Evolutionary conservation across 1,140 invertebrate species (phyloP), one percentile per base, ranked within the genome.

Genomic region (Dinoponera quadriceps): DNA sequence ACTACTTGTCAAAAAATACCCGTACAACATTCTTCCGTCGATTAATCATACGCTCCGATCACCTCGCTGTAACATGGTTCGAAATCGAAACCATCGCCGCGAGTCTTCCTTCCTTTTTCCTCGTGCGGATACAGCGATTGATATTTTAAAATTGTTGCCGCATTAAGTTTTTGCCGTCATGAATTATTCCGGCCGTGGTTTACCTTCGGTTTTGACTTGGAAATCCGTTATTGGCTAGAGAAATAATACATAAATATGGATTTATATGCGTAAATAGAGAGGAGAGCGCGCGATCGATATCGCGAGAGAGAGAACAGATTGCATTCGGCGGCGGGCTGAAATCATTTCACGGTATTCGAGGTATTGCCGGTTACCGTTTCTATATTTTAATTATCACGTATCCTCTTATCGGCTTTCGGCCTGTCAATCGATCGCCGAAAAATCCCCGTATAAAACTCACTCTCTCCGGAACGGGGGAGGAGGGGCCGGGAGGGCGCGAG

Each of bases 391-490:
- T 65, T 82, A 73, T 68, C 44, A 25, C 62, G 55, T 85, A 51
- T 68, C 83, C 80, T 54, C 83, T 85, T 82, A 74, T 86, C 84
- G 44, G 84, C 62, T 82, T 74, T 59, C 63, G 63, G 68, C 16
- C 65, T 62, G 69, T 82, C 78, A 71, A 55, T 86, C 63, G 62
- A 49, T 48, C 49, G 1, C 38, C 4, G 29, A 83, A 73, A 84
- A 80, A 73, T 54, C 62, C 22, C 27, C 54, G 54, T 82, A 73
- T 63, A 62, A 82, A 82, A 57, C 38, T 44, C 57, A 38, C 55
- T 5, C 44, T 72, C 63, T 71, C 33, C 38, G 3, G 38, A 44
- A 44, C 9, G 38, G 0, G 38, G 38, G 38, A 44, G 38, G 38
- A 44, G 62, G 55, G 60, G 38, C 27, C 80, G 27, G n/a, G 16